Percentiles rank a stretch among this genome's conserved stretches.
Evolutionary conservation across 2,797 vertebrate species (phyloP).

Genomic region (Paramormyrops hopkinsi): DNA sequence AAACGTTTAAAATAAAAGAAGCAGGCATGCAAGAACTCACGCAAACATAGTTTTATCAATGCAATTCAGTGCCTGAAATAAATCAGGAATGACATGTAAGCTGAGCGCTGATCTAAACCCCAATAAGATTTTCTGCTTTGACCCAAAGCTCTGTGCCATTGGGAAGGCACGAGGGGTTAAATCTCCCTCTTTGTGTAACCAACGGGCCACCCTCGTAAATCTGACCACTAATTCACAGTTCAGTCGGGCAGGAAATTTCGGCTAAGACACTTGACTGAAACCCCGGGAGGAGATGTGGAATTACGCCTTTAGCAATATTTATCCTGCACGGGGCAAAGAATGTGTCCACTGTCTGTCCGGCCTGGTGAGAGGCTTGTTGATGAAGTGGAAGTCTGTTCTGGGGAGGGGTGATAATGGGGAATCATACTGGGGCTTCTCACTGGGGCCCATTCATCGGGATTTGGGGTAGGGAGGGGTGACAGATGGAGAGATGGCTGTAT

Average conservation of each 20-base stretch:
- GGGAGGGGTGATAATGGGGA: slow-evolving; percentile 40
- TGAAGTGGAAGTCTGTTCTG: slow-evolving; percentile 48
- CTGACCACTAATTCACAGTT: slow-evolving; percentile 56
- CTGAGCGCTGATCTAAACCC: not conserved
- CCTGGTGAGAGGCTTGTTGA: slow-evolving; percentile 35
- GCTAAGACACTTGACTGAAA: slow-evolving; percentile 43
- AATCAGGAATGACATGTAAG: not conserved
- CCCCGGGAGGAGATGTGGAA: slow-evolving; percentile 43
- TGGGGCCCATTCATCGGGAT: slow-evolving; percentile 47
- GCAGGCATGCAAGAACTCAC: not conserved
- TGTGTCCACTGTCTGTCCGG: slow-evolving; percentile 60
- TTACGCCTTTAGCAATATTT: slow-evolving; percentile 73
- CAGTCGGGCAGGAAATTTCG: slow-evolving; percentile 59
- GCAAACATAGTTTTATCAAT: not conserved
- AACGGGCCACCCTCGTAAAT: slow-evolving; percentile 47
- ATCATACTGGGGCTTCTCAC: slow-evolving; percentile 35
- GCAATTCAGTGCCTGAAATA: not conserved
- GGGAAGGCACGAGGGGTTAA: slow-evolving; percentile 2
- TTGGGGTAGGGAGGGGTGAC: slow-evolving; percentile 29
- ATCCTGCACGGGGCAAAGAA: slow-evolving; percentile 64
- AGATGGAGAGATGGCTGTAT: slow-evolving; percentile 16
- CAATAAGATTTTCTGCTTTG: not conserved
- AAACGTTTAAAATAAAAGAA: not conserved
- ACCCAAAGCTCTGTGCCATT: not conserved
- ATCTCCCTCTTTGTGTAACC: slow-evolving; percentile 31